Percentiles rank a stretch among this genome's conserved stretches.
Conservation (phyloP, 2,113 vertebrate genomes). For the Ginglymostoma cirratum region DNA sequence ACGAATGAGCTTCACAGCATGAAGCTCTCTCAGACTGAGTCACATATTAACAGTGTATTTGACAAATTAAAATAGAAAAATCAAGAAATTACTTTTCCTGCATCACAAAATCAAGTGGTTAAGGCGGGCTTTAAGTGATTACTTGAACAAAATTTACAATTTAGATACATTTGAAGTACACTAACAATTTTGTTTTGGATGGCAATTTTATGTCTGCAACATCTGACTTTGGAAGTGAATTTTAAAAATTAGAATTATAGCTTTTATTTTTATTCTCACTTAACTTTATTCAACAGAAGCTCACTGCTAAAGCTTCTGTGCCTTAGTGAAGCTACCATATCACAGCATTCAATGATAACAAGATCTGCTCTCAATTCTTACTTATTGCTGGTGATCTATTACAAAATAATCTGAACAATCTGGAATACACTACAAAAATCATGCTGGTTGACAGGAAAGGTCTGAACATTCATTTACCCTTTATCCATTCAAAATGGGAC, state of each 20-base stretch:
- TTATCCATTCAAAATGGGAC: slow-evolving; percentile 33
- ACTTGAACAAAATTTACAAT: slow-evolving; percentile 14
- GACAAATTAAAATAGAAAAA: neutral
- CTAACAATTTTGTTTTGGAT: neutral
- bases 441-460: slow-evolving; percentile 11
- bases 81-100: neutral
- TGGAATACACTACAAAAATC: slow-evolving; percentile 1
- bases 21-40: neutral
- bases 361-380: slow-evolving; percentile 23
- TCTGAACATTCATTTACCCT: neutral
- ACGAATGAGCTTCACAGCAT: neutral
- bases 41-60: neutral
- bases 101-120: neutral
- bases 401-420: slow-evolving; percentile 15
- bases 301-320: neutral
- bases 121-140: neutral
- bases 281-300: neutral
- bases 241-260: neutral
- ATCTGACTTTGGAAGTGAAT: neutral
- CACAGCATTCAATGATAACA: neutral
- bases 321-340: neutral
- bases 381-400: slow-evolving; percentile 23
- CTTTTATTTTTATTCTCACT: neutral
- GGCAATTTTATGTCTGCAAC: slow-evolving; percentile 2
- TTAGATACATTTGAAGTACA: neutral